Conservation (phyloP, 2,888 invertebrate genomes). For the Chrysina gloriosa region DNA sequence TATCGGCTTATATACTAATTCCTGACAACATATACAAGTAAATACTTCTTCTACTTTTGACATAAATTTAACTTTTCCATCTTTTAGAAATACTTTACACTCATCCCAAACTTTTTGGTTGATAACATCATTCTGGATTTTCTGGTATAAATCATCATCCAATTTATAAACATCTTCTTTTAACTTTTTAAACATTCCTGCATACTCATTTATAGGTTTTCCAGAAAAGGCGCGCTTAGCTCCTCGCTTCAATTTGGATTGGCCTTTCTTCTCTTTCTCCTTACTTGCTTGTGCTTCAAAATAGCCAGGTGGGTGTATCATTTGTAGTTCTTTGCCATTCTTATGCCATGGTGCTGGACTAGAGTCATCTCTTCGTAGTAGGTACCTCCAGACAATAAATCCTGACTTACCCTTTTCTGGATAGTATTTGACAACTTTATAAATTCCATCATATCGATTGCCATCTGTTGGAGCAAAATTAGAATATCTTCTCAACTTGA, state of each 20-base stretch:
- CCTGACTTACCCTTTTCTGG: slow-evolving; percentile 82
- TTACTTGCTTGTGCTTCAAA: slow-evolving; percentile 73
- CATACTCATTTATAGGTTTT: slow-evolving; percentile 46
- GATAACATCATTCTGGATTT: slow-evolving; percentile 69
- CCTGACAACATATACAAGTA: slow-evolving; percentile 84
- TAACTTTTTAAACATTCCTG: slow-evolving; percentile 49
- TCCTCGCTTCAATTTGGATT: slow-evolving; percentile 54
- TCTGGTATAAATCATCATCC: slow-evolving; percentile 45
- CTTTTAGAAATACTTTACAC: slow-evolving; percentile 66
- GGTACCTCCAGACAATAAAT: slow-evolving; percentile 83
- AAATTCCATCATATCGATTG: slow-evolving; percentile 85
- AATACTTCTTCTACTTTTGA: slow-evolving; percentile 74
- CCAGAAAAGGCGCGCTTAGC: slow-evolving; percentile 45
- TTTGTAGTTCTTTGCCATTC: slow-evolving; percentile 72
- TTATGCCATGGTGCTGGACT: slow-evolving; percentile 83
- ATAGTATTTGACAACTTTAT: slow-evolving; percentile 88
- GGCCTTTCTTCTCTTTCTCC: slow-evolving; percentile 50
- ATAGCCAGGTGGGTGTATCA: slow-evolving; percentile 78
- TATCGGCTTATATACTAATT: slow-evolving; percentile 76
- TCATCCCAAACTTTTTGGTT: slow-evolving; percentile 79
- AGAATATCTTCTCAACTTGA: slow-evolving; percentile 79
- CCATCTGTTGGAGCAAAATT: slow-evolving; percentile 83
- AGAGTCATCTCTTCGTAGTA: slow-evolving; percentile 81
- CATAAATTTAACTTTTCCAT: slow-evolving; percentile 73
- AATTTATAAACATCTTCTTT: slow-evolving; percentile 49